Evolutionary conservation across 2,797 vertebrate genomes (phyloP).

Genomic region (Halcyon chelicuti): DNA sequence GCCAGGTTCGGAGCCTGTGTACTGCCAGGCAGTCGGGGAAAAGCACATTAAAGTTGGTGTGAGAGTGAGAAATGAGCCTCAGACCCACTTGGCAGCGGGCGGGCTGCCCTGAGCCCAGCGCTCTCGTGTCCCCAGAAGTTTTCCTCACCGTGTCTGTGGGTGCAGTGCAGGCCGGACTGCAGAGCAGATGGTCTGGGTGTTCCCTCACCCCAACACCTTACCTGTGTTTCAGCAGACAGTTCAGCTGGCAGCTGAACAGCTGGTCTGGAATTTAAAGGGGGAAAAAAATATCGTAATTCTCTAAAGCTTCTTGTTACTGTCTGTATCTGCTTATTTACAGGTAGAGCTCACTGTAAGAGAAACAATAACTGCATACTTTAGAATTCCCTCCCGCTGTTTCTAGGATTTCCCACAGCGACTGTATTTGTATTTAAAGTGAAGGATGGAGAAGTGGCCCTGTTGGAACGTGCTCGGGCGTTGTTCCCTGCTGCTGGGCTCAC

Average conservation of each 20-base stretch:
- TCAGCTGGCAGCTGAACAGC: not conserved
- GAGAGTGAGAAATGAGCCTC: no score
- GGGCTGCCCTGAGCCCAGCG: no score
- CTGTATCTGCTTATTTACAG: no score
- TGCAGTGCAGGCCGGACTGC: not conserved
- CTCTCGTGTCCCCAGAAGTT: rapidly evolving
- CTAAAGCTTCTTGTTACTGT: not conserved
- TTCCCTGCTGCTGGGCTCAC: not conserved
- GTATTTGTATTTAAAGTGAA: not conserved
- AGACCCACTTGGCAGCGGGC: not conserved
- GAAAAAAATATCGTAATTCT: rapidly evolving
- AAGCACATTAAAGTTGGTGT: rapidly evolving
- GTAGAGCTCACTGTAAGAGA: not conserved
- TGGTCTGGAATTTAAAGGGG: not conserved
- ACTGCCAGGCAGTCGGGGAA: rapidly evolving
- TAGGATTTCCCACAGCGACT: not conserved
- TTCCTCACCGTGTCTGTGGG: rapidly evolving
- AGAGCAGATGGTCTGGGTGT: rapidly evolving
- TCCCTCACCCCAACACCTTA: rapidly evolving
- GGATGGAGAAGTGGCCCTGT: not conserved
- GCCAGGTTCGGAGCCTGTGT: not conserved
- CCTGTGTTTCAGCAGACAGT: rapidly evolving
- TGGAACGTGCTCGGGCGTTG: rapidly evolving
- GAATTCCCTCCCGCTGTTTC: not conserved
- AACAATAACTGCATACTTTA: rapidly evolving